Base-by-base conservation (phyloP, 1,140 invertebrate genomes). In the Heliconius hewitsoni region DNA sequence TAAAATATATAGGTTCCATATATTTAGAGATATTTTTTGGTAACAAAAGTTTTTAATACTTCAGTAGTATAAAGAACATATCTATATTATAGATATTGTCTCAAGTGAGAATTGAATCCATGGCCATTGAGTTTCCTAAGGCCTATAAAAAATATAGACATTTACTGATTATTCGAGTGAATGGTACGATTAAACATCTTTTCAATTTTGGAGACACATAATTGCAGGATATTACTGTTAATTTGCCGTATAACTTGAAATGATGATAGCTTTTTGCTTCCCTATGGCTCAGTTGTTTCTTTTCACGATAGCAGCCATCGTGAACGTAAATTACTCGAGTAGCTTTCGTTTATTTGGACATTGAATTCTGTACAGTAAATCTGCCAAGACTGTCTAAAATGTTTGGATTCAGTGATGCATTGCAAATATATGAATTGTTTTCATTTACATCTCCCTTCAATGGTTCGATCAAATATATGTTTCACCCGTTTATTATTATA, bases 201-300 rank as follows among this genome's bases (percentile, higher is more conserved):
- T 27, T 11, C 9, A 42, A 39, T 42, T 76, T 70, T 76, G 74
- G 74, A 23, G 23, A 66, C 13, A 30, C 50, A 39, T 75, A 76
- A 76, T 76, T 76, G 23, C 55, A 66, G 34, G 37, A 66, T 74
- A 70, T 76, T 74, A 74, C 52, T 70, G 55, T 74, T 74, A 57
- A 71, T 50, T 74, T 79, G 73, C 73, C 34, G 57, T 73, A 70
- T 19, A 79, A 79, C 13, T 73, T 57, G 13, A 79, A 30, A 79
- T 34, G 46, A 57, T 78, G 42, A 52, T 19, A 5, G 27, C 52
- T 78, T 73, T 78, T 78, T 66, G 71, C 30, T 73, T 71, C 34
- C 13, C n/a, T 8, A 30, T 30, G 57, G 37, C 23, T 30, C 13
- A 30, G 27, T 66, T 60, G 16, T 34, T 37, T 75, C 57, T 76